Conservation (phyloP, 2,888 invertebrate genomes). For the Tachina grossa region DNA sequence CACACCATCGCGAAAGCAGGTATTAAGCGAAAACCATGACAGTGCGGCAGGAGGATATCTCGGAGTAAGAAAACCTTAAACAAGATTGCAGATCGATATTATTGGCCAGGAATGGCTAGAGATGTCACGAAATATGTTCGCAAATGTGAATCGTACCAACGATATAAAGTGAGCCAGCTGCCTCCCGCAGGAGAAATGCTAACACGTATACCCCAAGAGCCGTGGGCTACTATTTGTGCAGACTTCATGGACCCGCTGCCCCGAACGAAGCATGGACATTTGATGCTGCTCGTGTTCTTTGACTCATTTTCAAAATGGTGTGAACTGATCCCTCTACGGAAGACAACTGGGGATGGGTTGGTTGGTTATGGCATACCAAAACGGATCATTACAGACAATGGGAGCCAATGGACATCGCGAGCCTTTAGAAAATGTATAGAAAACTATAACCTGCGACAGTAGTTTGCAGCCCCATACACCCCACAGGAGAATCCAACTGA, state of each 20-base stretch:
- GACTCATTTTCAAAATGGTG: conserved; percentile 7
- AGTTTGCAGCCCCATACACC: conserved; percentile 6
- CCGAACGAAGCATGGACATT: neutral
- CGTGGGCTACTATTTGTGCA: conserved; percentile 1
- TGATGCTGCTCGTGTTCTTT: neutral
- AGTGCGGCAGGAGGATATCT: too few species aligned
- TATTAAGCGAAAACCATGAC: too few species aligned
- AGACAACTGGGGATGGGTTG: too few species aligned
- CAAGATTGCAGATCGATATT: too few species aligned
- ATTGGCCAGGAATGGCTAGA: too few species aligned
- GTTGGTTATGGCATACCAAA: too few species aligned
- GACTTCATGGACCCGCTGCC: conserved; percentile 12
- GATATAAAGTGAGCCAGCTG: neutral
- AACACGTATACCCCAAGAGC: neutral
- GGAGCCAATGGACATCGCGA: neutral
- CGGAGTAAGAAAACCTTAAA: too few species aligned
- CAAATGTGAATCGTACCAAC: neutral
- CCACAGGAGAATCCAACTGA: conserved; percentile 19
- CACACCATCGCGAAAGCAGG: too few species aligned
- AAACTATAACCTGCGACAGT: neutral
- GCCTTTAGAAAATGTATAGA: neutral
- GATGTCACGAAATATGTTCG: neutral
- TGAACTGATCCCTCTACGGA: neutral
- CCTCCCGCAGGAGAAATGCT: neutral
- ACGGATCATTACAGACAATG: too few species aligned